Base-by-base conservation (phyloP, 2,888 invertebrate genomes). In the Shargacucullia verbasci region DNA sequence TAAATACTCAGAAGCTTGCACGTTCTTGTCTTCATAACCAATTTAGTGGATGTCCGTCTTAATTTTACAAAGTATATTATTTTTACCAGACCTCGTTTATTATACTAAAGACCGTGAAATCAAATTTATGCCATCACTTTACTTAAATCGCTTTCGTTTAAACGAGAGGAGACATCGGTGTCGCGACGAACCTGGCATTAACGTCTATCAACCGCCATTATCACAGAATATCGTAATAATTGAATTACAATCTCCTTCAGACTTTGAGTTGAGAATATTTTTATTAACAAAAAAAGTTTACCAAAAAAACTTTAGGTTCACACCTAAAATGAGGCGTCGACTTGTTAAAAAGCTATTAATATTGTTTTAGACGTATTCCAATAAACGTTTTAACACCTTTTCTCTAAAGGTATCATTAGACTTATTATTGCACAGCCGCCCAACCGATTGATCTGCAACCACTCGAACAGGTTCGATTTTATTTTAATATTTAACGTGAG, bases 341-440 rank as follows among this genome's bases (percentile, higher is more conserved):
- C 93, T 93, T 93, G 94, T 94, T 94, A 94, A 89, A 94, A 92
- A 87, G 89, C 91, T 89, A 93, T 94, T 91, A 92, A 93, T 92
- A 91, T 85, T 83, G 79, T 85, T 90, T 88, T 87, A 86, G 89
- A 88, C 84, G 88, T 85, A 89, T 91, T 92, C 91, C 92, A 92
- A 93, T 94, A 92, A 92, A 91, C 87, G 90, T 89, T 93, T 92
- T 93, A 92, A 93, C 93, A 93, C 94, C 92, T 93, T 93, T 93
- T 89, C 89, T 86, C 81, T 89, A 77, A 83, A 88, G 88, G 88
- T 93, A 92, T 93, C 89, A 93, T 93, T 93, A 93, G 85, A 84
- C 74, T 85, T 77, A 87, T 92, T 91, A 91, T 90, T 88, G 86
- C 83, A 75, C 73, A 79, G 78, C 73, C 73, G 70, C 74, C 77